Base-by-base conservation (phyloP, 2,888 invertebrate genomes). In the Synanthedon tipuliformis region DNA sequence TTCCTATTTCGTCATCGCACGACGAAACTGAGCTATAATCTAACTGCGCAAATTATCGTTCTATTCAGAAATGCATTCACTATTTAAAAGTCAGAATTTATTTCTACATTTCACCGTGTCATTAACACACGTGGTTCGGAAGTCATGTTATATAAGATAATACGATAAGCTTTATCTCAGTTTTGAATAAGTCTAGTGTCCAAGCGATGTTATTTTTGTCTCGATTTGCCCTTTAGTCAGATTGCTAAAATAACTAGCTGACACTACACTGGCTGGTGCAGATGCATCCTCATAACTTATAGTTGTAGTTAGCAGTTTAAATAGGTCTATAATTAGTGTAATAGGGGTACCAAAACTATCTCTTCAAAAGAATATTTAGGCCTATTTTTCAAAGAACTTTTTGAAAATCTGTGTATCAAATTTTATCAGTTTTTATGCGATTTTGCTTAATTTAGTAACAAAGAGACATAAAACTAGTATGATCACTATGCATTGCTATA, bases 41-140 rank as follows among this genome's bases (percentile, higher is more conserved):
- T 71, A 73, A 75, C 74, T 74, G 74, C 74, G 77, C 62, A 73
- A 66, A 69, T 66, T 54, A 54, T 56, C 50, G 56, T 61, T 61
- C 12, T 50, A 18, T 34, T 34, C 10, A 34, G 10, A 10, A 10
- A 10, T 34, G 8, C 34, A 10, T 34, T 34, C 34, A 34, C 34
- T 34, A 34, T 34, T 34, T 34, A 34, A 27, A 27, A 34, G 8
- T 34, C 34, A 34, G 5, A 34, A 34, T 34, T 34, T 34, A 34
- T 34, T 34, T 10, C 34, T 8, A 34, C 34, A 34, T 34, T 34
- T 34, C 34, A 10, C 34, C 7, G 10, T 34, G 34, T 34, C 10
- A 34, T 23, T 63, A 62, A 51, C 70, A 70, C 76, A 75, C 74
- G 76, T 77, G 75, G 45, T 67, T 64, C 52, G n/a, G 11, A 50